Evolutionary conservation across 2,888 invertebrate genomes (phyloP).

Genomic region (Agrochola lota): DNA sequence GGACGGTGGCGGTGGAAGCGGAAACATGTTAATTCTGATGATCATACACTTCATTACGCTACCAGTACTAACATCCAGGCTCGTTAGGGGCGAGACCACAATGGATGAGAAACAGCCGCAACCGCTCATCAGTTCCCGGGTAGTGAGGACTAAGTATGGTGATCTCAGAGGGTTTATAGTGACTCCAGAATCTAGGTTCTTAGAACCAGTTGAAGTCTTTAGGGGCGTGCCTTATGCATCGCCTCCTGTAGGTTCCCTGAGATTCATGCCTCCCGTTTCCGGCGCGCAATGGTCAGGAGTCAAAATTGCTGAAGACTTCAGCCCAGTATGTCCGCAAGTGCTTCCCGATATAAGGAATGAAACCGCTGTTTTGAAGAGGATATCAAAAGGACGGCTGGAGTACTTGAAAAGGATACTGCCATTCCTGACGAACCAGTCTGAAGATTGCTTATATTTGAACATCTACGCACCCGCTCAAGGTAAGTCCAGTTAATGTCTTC

Average conservation of each 20-base stretch:
- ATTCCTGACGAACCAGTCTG: constrained; percentile 97
- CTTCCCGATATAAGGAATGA: constrained; percentile 96
- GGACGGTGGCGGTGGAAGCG: constrained; percentile 83
- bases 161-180: constrained; percentile 96
- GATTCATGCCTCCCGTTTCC: constrained; percentile 99
- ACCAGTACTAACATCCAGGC: constrained; percentile 84
- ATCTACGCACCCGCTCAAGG: constrained; percentile 99
- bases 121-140: constrained; percentile 94
- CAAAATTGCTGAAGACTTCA: constrained; percentile 95
- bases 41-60: constrained; percentile 88
- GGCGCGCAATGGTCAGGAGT: constrained; percentile 98
- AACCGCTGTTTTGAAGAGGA: constrained; percentile 94
- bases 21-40: constrained; percentile 87
- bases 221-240: constrained; percentile 98
- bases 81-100: constrained; percentile 86
- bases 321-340: constrained; percentile 98
- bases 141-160: constrained; percentile 96
- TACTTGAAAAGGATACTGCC: constrained; percentile 97
- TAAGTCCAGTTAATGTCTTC: constrained; percentile 83
- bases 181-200: constrained; percentile 94
- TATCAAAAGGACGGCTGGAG: constrained; percentile 97
- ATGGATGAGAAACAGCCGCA: constrained; percentile 87
- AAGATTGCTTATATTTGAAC: constrained; percentile 99
- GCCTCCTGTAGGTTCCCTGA: constrained; percentile 95
- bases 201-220: constrained; percentile 97